These are phyloP conservation scores for Sphaerophoria taeniata DNA, from an alignment of 2,888 invertebrate species.

Conservation along the genomic window DNA sequence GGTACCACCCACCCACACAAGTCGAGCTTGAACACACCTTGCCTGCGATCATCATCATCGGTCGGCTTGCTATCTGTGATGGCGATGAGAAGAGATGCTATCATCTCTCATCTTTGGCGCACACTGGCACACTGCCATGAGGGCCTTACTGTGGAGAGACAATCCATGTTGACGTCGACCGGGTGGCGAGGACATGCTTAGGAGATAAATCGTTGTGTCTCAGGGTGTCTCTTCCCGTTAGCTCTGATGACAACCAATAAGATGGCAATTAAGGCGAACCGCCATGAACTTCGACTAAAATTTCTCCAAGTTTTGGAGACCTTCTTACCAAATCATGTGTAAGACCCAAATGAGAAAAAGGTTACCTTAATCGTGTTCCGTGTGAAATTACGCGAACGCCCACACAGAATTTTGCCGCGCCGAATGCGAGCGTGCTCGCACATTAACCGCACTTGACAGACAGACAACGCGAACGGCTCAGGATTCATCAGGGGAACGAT, in stretches of 20 bases:
- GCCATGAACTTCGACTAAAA: constrained; percentile 32
- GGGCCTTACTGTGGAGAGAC: background rate
- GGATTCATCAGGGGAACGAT: constrained; percentile 43
- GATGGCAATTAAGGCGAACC: constrained; percentile 41
- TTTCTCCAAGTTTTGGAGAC: constrained; percentile 37
- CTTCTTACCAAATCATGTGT: background rate
- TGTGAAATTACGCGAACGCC: constrained; percentile 70
- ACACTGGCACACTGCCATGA: constrained; percentile 11
- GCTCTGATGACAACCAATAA: background rate
- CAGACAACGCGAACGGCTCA: constrained; percentile 22
- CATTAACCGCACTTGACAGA: constrained; percentile 66
- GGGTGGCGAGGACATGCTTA: background rate
- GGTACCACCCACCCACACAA: constrained; percentile 68
- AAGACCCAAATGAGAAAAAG: background rate
- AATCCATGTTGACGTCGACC: constrained; percentile 15
- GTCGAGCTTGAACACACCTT: constrained; percentile 63
- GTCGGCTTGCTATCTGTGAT: constrained; percentile 49
- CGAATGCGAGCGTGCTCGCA: constrained; percentile 59
- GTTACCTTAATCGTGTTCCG: constrained; percentile 46
- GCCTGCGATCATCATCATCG: too few relatives aligned
- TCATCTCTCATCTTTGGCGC: constrained; percentile 62
- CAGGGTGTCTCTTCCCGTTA: constrained; percentile 62
- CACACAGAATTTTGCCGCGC: constrained; percentile 50
- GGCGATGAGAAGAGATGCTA: constrained; percentile 19
- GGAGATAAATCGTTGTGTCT: constrained; percentile 58